Evolutionary conservation across 2,797 vertebrate genomes (phyloP).

Genomic region (Staurois parvus): DNA sequence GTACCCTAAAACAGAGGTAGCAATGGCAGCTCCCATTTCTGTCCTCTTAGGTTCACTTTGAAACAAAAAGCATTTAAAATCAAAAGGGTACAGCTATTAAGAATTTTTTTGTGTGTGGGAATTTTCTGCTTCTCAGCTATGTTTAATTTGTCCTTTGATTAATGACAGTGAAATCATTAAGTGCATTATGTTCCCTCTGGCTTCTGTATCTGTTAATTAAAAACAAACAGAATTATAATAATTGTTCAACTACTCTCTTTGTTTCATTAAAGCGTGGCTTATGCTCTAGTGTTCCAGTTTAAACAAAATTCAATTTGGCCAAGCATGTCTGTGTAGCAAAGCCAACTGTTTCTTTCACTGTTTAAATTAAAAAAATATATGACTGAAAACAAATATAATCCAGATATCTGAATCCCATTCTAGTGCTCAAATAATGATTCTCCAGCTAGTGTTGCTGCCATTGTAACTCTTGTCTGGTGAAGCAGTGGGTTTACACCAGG

Average conservation of each 20-base stretch:
- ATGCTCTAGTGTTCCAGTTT: background rate
- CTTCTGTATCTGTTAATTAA: constrained; percentile 40
- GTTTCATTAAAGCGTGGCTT: constrained; percentile 3
- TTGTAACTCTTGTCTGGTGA: no score
- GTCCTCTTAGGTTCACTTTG: no score
- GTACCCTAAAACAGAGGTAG: background rate
- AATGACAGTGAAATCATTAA: constrained; percentile 12
- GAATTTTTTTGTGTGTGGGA: background rate
- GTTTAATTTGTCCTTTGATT: constrained; percentile 14
- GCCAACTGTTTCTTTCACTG: background rate
- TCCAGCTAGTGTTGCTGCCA: background rate
- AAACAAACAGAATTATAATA: constrained; percentile 28
- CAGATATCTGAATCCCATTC: background rate
- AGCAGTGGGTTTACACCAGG: no score
- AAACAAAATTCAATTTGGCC: background rate
- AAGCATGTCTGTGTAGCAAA: constrained; percentile 8
- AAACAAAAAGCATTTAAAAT: background rate
- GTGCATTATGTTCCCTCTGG: constrained; percentile 27
- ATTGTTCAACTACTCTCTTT: constrained; percentile 3
- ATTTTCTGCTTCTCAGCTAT: constrained; percentile 1
- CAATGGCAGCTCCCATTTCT: background rate
- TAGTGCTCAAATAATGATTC: background rate
- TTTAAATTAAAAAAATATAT: background rate
- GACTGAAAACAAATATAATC: background rate
- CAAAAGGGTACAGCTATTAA: background rate